A percentile compares a stretch with the other conserved stretches of the same genome.
These are phyloP conservation scores for Aplodontia rufa DNA, from an alignment of 2,113 vertebrate species.

Conservation along the genomic window DNA sequence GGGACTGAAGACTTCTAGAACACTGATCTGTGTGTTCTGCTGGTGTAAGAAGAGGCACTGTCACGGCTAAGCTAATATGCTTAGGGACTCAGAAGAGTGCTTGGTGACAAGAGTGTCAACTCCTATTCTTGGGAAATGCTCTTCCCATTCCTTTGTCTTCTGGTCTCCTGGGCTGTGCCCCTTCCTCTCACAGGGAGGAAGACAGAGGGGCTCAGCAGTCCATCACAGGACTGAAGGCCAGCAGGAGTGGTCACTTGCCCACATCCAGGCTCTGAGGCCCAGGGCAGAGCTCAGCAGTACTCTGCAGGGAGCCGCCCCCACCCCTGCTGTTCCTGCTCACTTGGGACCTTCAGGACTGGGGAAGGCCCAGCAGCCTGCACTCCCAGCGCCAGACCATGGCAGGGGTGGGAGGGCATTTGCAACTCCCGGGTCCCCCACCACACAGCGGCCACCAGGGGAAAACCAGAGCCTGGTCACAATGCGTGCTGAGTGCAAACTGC, in stretches of 20 bases:
- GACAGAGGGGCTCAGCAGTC: not conserved
- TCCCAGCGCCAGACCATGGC: not conserved
- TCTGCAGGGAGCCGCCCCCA: fast-evolving
- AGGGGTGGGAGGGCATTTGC: not conserved
- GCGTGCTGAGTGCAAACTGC: not conserved
- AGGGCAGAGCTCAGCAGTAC: not conserved
- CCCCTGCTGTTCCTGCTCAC: too few species aligned
- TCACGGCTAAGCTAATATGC: not conserved
- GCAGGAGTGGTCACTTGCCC: fast-evolving
- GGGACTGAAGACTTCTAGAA: not conserved
- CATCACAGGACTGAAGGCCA: too few species aligned
- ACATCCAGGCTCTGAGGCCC: fast-evolving
- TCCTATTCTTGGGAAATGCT: not conserved
- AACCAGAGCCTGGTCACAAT: too few species aligned
- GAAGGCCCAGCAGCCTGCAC: fast-evolving
- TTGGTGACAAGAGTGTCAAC: not conserved
- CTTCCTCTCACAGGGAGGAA: conserved; percentile 17
- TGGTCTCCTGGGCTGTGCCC: not conserved
- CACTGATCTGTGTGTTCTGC: not conserved
- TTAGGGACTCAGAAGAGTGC: not conserved
- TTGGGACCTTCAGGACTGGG: fast-evolving
- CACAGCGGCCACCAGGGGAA: not conserved
- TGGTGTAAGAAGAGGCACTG: not conserved
- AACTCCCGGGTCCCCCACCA: fast-evolving
- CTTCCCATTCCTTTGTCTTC: not conserved